These are phyloP conservation scores for Phylloscopus whistleri DNA, from an alignment of 2,113 vertebrate species.

Conservation along the genomic window DNA sequence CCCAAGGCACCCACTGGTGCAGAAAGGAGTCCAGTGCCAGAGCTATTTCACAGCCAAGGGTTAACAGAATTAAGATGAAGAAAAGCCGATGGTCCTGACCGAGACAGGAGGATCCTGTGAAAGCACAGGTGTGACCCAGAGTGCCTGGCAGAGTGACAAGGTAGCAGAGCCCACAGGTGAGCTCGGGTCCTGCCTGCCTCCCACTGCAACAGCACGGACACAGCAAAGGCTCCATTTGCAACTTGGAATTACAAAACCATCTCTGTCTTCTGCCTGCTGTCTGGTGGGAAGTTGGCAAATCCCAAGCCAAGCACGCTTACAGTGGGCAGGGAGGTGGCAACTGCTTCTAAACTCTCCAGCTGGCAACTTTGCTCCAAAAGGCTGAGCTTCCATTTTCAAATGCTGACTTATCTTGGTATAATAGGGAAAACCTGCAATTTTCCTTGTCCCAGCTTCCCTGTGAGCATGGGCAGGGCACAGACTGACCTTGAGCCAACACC, in stretches of 20 bases:
- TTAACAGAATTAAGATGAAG: not conserved
- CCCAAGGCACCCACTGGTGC: accelerated
- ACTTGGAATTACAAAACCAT: not conserved
- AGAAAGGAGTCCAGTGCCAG: not conserved
- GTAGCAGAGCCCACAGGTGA: not conserved
- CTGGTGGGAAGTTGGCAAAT: not conserved
- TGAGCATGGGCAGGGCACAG: not conserved
- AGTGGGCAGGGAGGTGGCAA: not conserved
- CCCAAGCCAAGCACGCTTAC: not conserved
- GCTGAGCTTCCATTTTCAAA: not conserved
- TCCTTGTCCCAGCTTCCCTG: not conserved
- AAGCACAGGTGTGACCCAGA: accelerated
- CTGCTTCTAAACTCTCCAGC: not conserved
- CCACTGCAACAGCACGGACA: accelerated
- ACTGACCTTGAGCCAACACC: not conserved
- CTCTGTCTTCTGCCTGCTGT: accelerated
- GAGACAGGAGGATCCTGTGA: not conserved
- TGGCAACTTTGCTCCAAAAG: not conserved
- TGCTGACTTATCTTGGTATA: not conserved
- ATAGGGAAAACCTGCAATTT: not conserved
- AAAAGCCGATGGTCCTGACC: not conserved
- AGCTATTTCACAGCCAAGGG: not conserved
- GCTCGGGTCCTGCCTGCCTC: not conserved
- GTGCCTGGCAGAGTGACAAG: not conserved
- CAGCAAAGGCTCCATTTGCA: not conserved